These are phyloP conservation scores for Fringilla coelebs DNA, from an alignment of 2,797 vertebrate species.

Conservation along the genomic window DNA sequence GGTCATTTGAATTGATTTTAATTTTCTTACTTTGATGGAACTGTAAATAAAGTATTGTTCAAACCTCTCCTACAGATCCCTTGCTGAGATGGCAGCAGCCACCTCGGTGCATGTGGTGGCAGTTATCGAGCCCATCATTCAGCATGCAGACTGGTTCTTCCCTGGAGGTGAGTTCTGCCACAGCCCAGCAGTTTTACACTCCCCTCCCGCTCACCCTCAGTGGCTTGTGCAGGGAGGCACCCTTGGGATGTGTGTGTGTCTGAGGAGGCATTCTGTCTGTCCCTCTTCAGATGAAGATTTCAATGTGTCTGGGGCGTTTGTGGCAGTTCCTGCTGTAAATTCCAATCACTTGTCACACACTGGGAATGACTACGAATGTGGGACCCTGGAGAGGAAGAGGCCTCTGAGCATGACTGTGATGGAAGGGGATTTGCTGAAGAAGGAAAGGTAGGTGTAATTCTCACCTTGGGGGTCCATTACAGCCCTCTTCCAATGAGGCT, in stretches of 20 bases:
- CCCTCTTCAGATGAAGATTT: slow-evolving; percentile 89
- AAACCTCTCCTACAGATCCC: slow-evolving; percentile 75
- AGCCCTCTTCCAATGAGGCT: not conserved
- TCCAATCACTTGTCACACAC: slow-evolving; percentile 86
- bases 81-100: slow-evolving; percentile 96
- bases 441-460: slow-evolving; percentile 82
- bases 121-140: slow-evolving; percentile 95
- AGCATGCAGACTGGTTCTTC: slow-evolving; percentile 97
- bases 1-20: not conserved
- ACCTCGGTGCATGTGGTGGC: slow-evolving; percentile 93
- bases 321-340: slow-evolving; percentile 80
- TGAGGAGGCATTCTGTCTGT: not conserved
- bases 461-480: not conserved
- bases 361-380: slow-evolving; percentile 81
- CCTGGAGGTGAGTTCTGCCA: slow-evolving; percentile 82
- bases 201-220: not conserved
- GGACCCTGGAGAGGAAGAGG: slow-evolving; percentile 90
- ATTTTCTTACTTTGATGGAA: not conserved
- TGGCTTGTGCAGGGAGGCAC: not conserved
- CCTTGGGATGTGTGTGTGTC: not conserved
- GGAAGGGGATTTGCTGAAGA: slow-evolving; percentile 86
- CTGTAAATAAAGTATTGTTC: not conserved
- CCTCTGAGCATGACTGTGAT: slow-evolving; percentile 89
- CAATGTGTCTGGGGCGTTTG: slow-evolving; percentile 94
- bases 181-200: not conserved